Base-by-base conservation (phyloP, 1,140 invertebrate species). In the Bombus polaris region DNA sequence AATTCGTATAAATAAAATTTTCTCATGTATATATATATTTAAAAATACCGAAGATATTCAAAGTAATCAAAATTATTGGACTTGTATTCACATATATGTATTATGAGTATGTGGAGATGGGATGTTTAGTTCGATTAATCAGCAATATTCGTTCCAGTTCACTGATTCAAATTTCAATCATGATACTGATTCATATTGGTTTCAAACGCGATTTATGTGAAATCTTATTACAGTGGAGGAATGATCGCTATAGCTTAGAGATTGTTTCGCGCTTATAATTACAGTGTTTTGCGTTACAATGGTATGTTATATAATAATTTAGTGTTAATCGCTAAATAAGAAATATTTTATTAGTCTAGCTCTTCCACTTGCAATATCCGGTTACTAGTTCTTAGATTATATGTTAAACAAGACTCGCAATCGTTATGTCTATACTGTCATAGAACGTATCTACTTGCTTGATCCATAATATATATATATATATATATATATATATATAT, bases 161-260 rank as follows among this genome's bases (percentile, higher is more conserved):
- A 13, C 62, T 66, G n/a, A 66, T 66, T 66, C 62, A 66, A 66
- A 66, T 66, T 66, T 66, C n/a, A 32, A 66, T 66, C n/a, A 66
- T 9, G 62, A 32, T 66, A 32, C 62, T 2, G n/a, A 66, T 66
- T 66, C 28, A 32, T 66, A 32, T 66, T 32, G 62, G 62, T 66
- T 66, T 66, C 62, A 15, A 32, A 32, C 6, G 62, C n/a, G n/a
- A 66, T 66, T 66, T 66, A n/a, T 32, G n/a, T 32, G 62, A 32
- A 66, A 66, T 15, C 62, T 66, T 66, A 32, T 66, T 66, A 66
- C 62, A 66, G n/a, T 3, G 62, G 10, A 32, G 62, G 12, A 66
- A 32, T 4, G n/a, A 18, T 32, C 15, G n/a, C n/a, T 18, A 18
- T 66, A 32, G 62, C n/a, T 32, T 66, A 32, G 47, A 53, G 18